Percentiles rank a stretch among this genome's conserved stretches.
These are phyloP conservation scores for Morone saxatilis DNA, from an alignment of 2,113 vertebrate species.

Conservation along the genomic window DNA sequence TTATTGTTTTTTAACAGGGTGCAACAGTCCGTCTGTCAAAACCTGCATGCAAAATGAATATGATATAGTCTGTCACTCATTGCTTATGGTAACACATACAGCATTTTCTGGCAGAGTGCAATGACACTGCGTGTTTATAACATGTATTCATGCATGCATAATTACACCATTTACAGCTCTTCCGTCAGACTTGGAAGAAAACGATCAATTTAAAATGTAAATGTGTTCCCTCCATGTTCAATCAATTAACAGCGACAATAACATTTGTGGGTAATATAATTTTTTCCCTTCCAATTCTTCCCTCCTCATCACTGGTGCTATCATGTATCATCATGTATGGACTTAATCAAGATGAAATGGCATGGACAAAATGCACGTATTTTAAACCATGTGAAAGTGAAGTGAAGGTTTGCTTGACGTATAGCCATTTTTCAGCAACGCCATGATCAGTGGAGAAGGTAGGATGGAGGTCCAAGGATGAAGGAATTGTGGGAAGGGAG, in stretches of 20 bases:
- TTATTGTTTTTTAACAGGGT: slow-evolving; percentile 41
- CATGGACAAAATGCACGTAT: slow-evolving; percentile 16
- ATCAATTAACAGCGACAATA: slow-evolving; percentile 68
- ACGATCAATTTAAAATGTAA: slow-evolving; percentile 76
- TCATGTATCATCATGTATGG: slow-evolving; percentile 29
- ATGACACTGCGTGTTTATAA: slow-evolving; percentile 45
- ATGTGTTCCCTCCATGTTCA: slow-evolving; percentile 62
- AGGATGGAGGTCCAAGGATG: not conserved
- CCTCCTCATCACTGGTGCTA: slow-evolving; percentile 27
- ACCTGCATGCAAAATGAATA: slow-evolving; percentile 43
- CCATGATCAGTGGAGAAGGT: not conserved
- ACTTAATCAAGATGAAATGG: slow-evolving; percentile 38
- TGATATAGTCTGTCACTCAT: slow-evolving; percentile 53
- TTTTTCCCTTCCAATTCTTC: slow-evolving; percentile 26
- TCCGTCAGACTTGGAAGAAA: slow-evolving; percentile 63
- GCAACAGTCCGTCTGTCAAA: slow-evolving; percentile 29
- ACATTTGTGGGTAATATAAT: slow-evolving; percentile 52
- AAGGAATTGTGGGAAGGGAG: not conserved
- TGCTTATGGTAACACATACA: slow-evolving; percentile 45
- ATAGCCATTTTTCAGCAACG: not conserved
- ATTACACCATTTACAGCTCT: slow-evolving; percentile 62
- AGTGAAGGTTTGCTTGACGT: not conserved
- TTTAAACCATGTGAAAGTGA: slow-evolving; percentile 7
- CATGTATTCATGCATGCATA: slow-evolving; percentile 70
- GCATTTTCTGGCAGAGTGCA: slow-evolving; percentile 32